Evolutionary conservation across 2,113 vertebrate genomes (phyloP).

Genomic region (Tragelaphus imberbis): DNA sequence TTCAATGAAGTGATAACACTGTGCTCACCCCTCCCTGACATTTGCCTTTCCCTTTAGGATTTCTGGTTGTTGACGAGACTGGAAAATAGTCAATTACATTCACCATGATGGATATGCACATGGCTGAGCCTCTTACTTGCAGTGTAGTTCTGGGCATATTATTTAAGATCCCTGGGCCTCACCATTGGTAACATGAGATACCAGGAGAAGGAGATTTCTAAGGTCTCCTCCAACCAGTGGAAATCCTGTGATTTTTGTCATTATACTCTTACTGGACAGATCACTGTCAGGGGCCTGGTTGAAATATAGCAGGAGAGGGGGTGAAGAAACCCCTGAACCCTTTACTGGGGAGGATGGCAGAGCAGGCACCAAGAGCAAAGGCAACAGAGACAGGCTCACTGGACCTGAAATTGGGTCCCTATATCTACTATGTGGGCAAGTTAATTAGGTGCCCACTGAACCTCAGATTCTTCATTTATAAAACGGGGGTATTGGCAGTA

Average conservation of each 20-base stretch:
- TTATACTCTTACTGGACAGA: not conserved
- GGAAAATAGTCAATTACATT: not conserved
- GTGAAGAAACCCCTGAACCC: not conserved
- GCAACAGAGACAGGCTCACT: not conserved
- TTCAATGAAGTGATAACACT: not conserved
- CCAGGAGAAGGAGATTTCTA: not conserved
- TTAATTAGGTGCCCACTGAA: not conserved
- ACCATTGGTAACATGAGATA: not conserved
- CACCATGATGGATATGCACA: not conserved
- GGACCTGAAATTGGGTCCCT: not conserved
- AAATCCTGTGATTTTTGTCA: not conserved
- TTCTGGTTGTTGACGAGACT: not conserved
- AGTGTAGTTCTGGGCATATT: not conserved
- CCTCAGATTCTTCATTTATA: not conserved
- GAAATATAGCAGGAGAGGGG: not conserved
- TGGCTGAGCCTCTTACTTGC: not conserved
- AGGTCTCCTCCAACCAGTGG: not conserved
- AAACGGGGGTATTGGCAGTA: not conserved
- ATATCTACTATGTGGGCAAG: not conserved
- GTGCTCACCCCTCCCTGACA: not conserved
- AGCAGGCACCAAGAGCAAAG: not conserved
- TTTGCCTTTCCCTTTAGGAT: not conserved
- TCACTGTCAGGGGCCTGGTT: not conserved
- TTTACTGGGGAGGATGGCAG: not conserved
- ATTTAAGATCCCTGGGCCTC: not conserved